These are phyloP conservation scores for Pilophorus perplexus DNA, from an alignment of 2,888 invertebrate genomes.

Conservation along the genomic window DNA sequence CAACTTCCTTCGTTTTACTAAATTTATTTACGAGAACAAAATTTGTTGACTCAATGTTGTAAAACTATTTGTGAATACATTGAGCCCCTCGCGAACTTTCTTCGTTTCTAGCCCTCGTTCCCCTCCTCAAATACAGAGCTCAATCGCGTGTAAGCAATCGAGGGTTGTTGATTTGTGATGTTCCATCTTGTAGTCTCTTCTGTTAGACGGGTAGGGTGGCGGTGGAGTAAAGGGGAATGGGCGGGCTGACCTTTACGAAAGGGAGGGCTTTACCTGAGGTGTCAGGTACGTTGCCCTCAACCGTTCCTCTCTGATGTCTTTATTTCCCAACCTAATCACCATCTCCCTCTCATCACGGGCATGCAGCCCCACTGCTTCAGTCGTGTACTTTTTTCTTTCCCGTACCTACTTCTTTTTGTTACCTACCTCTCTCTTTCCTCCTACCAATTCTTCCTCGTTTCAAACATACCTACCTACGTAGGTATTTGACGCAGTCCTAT, in stretches of 20 bases:
- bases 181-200: no score
- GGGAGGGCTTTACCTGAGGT: conserved; percentile 24
- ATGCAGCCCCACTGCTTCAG: conserved; percentile 21
- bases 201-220: not conserved
- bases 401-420: not conserved
- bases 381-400: conserved; percentile 4
- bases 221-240: not conserved
- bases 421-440: not conserved
- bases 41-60: no score
- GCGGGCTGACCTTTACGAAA: conserved; percentile 6
- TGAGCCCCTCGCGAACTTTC: no score
- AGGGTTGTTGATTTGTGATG: conserved; percentile 4
- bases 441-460: not conserved
- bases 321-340: conserved; percentile 42
- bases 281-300: conserved; percentile 20
- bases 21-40: no score
- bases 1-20: no score
- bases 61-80: no score
- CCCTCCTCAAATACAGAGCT: no score
- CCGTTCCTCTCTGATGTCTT: conserved; percentile 41
- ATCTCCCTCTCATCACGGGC: conserved; percentile 31
- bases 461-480: no score
- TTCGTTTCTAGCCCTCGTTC: no score
- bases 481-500: no score
- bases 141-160: not conserved